Conservation (phyloP, 2,888 invertebrate species). For the Sesia apiformis region DNA sequence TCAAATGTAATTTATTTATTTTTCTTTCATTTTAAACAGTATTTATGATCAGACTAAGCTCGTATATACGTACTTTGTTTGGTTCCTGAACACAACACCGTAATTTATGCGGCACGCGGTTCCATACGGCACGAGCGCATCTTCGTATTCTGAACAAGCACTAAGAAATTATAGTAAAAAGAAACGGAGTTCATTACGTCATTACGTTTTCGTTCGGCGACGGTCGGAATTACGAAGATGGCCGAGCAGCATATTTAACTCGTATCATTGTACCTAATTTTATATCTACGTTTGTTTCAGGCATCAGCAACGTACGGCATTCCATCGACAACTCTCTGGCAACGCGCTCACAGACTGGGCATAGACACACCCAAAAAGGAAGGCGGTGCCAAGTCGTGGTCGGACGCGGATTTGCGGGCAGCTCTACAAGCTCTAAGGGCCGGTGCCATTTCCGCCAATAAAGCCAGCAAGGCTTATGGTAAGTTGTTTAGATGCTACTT, state of each 20-base stretch:
- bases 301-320: slow-evolving; percentile 90
- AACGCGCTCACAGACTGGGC: slow-evolving; percentile 89
- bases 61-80: too few species aligned
- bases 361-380: slow-evolving; percentile 93
- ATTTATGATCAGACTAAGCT: too few species aligned
- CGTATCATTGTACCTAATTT: not conserved
- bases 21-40: too few species aligned
- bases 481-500: slow-evolving; percentile 6
- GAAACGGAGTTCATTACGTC: not conserved
- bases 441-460: slow-evolving; percentile 91
- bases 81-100: too few species aligned
- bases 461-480: slow-evolving; percentile 93
- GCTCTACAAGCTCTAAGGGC: slow-evolving; percentile 88
- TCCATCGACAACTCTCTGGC: slow-evolving; percentile 93
- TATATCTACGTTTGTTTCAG: slow-evolving; percentile 27
- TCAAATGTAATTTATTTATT: too few species aligned
- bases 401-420: slow-evolving; percentile 86
- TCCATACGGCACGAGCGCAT: too few species aligned
- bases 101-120: too few species aligned
- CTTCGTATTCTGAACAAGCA: too few species aligned
- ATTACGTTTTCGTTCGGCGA: not conserved
- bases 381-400: slow-evolving; percentile 90
- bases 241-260: too few species aligned
- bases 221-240: too few species aligned
- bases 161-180: too few species aligned